Evolutionary conservation across 1,140 invertebrate species (phyloP), one percentile per base, ranked within the genome.

Genomic region (Euura lappo): DNA sequence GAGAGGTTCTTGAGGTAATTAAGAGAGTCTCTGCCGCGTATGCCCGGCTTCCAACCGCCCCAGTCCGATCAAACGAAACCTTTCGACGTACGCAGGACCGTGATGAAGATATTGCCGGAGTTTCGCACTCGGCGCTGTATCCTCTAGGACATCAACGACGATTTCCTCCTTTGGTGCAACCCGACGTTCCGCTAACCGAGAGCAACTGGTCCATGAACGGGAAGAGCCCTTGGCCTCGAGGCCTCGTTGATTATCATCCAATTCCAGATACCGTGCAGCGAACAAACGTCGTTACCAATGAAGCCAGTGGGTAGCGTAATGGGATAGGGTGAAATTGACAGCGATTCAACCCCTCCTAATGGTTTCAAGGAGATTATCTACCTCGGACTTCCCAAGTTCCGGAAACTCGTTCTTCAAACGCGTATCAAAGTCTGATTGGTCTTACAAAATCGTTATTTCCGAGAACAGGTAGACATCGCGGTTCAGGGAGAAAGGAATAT

Each of bases 1-100:
- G 51, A 60, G 51, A 60, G 51, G 51, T 60, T 60, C 8, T 60
- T 60, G 51, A 60, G 51, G 51, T 60, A 60, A 60, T 60, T 60
- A 60, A 60, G 51, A 60, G 51, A 60, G 51, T 11, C 51, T 60
- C 51, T 60, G 5, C 8, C 51, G 3, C 6, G 51, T n/a, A 8
- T 60, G 8, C 13, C 51, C 13, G 8, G 8, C 51, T 60, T n/a
- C 11, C 51, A 6, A 60, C 13, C 13, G 8, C 10, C 8, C 51
- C 13, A 4, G 8, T 11, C 10, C 51, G 3, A 8, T 60, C 51
- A 60, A 60, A 60, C 51, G 51, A 60, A 60, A 60, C 51, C 51
- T 60, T 60, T 60, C 51, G 8, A 60, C 51, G 51, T 60, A 60
- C 51, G 51, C 51, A 60, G 51, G 51, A 60, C 51, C 51, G 13